These are phyloP conservation scores for Dione vanillae DNA, from an alignment of 2,888 invertebrate genomes.

Conservation along the genomic window DNA sequence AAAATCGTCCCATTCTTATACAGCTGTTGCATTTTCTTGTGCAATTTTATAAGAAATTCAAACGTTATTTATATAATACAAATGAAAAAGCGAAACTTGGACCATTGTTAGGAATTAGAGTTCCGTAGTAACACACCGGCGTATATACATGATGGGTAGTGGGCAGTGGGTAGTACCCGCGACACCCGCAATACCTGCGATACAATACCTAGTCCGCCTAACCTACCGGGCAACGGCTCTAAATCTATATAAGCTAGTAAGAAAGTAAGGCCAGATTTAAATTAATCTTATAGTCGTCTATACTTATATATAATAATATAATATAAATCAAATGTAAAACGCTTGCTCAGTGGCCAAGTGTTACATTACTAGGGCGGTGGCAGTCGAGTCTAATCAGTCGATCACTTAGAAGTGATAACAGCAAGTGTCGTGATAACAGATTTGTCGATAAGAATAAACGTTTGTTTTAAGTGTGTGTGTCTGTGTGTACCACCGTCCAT, in stretches of 20 bases:
- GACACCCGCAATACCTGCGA: neutral
- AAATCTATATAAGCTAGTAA: slow-evolving; percentile 59
- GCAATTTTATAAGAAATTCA: slow-evolving; percentile 41
- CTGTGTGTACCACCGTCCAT: neutral
- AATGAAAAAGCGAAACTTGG: slow-evolving; percentile 83
- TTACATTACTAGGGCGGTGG: neutral
- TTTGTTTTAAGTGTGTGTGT: no score
- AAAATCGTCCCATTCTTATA: neutral
- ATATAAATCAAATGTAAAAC: neutral
- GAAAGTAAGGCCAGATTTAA: slow-evolving; percentile 64
- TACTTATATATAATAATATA: slow-evolving; percentile 42
- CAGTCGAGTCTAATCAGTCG: neutral
- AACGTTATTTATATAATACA: slow-evolving; percentile 74
- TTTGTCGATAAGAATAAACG: no score
- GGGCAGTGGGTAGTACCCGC: slow-evolving; percentile 38
- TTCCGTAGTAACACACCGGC: slow-evolving; percentile 65
- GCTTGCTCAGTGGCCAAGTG: neutral
- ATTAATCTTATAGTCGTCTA: slow-evolving; percentile 63
- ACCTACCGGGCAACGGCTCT: slow-evolving; percentile 42
- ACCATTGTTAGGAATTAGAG: slow-evolving; percentile 84
- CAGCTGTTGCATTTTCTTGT: neutral
- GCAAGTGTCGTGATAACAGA: neutral
- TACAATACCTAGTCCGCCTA: slow-evolving; percentile 7
- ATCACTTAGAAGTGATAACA: neutral
- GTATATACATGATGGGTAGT: slow-evolving; percentile 25